A percentile compares a stretch with the other conserved stretches of the same genome.
Evolutionary conservation across 2,888 invertebrate genomes (phyloP).

Genomic region (Empis stercorea): DNA sequence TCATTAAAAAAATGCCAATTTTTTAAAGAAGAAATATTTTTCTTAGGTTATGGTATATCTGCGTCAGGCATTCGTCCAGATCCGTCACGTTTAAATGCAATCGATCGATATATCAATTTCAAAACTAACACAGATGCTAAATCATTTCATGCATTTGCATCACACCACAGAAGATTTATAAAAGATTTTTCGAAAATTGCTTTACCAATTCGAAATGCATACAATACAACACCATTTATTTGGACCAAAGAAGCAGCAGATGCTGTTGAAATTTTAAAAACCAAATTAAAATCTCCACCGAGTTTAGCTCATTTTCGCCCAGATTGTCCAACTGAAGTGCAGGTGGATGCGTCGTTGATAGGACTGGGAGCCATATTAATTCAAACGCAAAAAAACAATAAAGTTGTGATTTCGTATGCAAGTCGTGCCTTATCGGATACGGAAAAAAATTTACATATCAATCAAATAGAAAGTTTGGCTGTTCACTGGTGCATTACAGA

Average conservation of each 20-base stretch:
- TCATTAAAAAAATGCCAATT: constrained; percentile 2
- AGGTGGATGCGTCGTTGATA: not conserved
- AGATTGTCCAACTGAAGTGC: constrained; percentile 1
- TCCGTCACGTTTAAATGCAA: not conserved
- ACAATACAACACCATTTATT: constrained; percentile 1
- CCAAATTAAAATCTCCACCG: not conserved
- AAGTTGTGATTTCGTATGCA: not conserved
- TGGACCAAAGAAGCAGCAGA: constrained; percentile 2
- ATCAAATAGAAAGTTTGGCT: not conserved
- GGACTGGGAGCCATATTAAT: constrained; percentile 1
- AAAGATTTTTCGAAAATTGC: constrained; percentile 3
- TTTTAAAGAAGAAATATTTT: constrained; percentile 4
- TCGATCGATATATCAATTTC: not conserved
- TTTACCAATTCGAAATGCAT: not conserved
- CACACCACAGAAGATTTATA: constrained; percentile 1
- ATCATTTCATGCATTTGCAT: constrained; percentile 3
- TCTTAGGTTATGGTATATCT: constrained; percentile 4
- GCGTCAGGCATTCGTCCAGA: not conserved
- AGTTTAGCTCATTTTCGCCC: not conserved
- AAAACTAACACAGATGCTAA: constrained; percentile 2
- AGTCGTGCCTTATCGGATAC: not conserved
- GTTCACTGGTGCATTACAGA: not conserved
- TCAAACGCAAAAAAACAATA: not conserved
- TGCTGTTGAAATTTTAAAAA: not conserved
- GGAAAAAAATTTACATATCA: not conserved